These are phyloP conservation scores for Scaptodrosophila lebanonensis DNA, from an alignment of 1,140 invertebrate genomes.

Conservation along the genomic window DNA sequence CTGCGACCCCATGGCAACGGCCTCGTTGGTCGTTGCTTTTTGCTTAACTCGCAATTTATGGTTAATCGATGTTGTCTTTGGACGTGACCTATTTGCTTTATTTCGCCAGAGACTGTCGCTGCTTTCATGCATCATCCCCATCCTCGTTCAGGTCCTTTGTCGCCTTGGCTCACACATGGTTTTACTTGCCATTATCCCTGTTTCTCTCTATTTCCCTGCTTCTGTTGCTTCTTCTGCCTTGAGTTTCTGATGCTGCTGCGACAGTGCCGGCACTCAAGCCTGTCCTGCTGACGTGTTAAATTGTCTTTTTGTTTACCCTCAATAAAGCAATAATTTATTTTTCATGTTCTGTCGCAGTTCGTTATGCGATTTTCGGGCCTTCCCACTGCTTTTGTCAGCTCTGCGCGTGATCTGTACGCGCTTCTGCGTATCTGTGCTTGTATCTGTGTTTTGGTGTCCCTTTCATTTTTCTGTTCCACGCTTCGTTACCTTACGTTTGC, in stretches of 20 bases:
- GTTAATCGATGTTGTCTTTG: slow-evolving; percentile 76
- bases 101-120: slow-evolving; percentile 27
- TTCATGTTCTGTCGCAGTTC: slow-evolving; percentile 69
- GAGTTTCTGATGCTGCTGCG: slow-evolving; percentile 37
- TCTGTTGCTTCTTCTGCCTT: slow-evolving; percentile 6
- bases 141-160: slow-evolving; percentile 35
- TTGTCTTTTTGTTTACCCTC: slow-evolving; percentile 74
- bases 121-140: background rate
- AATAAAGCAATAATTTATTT: slow-evolving; percentile 75
- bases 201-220: slow-evolving; percentile 1
- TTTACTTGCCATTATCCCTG: slow-evolving; percentile 2
- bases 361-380: slow-evolving; percentile 30
- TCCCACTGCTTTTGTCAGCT: slow-evolving; percentile 1
- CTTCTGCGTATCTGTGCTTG: background rate
- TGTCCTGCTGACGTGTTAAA: slow-evolving; percentile 73
- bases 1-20: background rate
- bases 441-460: background rate
- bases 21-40: slow-evolving; percentile 54
- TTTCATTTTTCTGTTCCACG: background rate
- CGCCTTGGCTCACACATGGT: slow-evolving; percentile 16
- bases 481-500: slow-evolving; percentile 35
- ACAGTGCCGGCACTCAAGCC: slow-evolving; percentile 38
- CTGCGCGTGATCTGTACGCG: no score
- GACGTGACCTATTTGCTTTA: slow-evolving; percentile 77
- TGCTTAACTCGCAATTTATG: slow-evolving; percentile 77